Conservation (phyloP, 2,113 vertebrate species). For the Reinhardtius hippoglossoides region DNA sequence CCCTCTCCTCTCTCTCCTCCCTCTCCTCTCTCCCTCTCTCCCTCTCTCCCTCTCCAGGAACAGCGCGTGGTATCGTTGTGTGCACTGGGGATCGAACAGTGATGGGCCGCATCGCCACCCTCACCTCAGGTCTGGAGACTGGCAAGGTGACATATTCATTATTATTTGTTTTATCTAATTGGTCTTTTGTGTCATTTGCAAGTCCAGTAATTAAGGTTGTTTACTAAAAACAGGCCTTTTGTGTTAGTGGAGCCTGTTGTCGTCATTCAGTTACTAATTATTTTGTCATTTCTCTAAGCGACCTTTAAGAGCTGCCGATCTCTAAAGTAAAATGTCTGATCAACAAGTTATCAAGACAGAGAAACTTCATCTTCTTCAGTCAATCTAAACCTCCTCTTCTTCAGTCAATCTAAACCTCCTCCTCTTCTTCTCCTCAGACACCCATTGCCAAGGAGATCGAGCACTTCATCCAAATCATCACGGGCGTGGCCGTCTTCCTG, state of each 20-base stretch:
- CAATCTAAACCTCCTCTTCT: not conserved
- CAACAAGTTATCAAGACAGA: not conserved
- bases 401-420: not conserved
- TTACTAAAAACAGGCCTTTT: not conserved
- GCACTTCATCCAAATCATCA: constrained; percentile 95
- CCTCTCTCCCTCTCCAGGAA: constrained; percentile 76
- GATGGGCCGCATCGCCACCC: constrained; percentile 93
- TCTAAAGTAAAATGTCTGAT: no score
- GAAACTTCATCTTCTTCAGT: not conserved
- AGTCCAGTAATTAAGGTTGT: no score
- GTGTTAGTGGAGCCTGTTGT: not conserved
- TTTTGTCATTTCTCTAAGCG: no score
- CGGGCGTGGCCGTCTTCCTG: constrained; percentile 91
- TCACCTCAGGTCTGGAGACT: constrained; percentile 90
- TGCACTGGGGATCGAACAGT: constrained; percentile 91
- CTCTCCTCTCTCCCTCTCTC: not conserved
- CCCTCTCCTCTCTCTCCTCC: constrained; percentile 6
- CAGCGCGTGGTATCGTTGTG: constrained; percentile 90
- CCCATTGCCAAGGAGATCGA: constrained; percentile 93
- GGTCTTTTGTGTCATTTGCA: not conserved
- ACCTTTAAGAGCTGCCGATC: no score
- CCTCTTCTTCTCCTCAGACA: constrained; percentile 72
- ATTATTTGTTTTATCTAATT: not conserved
- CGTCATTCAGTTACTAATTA: no score
- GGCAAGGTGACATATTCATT: constrained; percentile 77